Base-by-base conservation (phyloP, 2,113 vertebrate species). In the Castor canadensis region DNA sequence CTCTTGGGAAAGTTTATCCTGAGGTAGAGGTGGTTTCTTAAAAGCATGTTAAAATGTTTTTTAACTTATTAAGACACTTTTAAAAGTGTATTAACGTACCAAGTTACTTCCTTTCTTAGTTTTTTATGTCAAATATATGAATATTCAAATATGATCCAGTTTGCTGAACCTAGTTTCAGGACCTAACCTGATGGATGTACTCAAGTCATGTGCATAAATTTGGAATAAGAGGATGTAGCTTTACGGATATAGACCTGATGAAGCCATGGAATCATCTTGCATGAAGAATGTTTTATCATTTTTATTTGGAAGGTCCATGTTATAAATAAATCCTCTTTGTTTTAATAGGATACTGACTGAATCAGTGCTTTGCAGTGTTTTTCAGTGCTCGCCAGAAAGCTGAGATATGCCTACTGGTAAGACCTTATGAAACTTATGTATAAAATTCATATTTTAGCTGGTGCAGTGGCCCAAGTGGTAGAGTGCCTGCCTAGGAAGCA, bases 401-500 rank as follows among this genome's bases (percentile, higher is more conserved):
- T 77, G 97, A 98, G 99, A 97, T 98, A 99, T 99, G 99, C 98
- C 98, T 96, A 97, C 98, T 98, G 99, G 99, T 99, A 97, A 98
- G 97, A 97, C 91, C 79, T 86, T 77, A 62, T 87, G 19, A 89
- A 79, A 72, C 75, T 82, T 89, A 30, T 95, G 17, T 56, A 45
- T 73, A 22, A 30, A 77, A 56, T 91, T 60, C 2, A 22, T 54
- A 30, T 79, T 97, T 40, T 83, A 43, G n/a, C n/a, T n/a, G n/a
- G n/a, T n/a, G n/a, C n/a, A n/a, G n/a, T n/a, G n/a, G n/a, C n/a
- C n/a, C n/a, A n/a, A n/a, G n/a, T n/a, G n/a, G n/a, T n/a, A n/a
- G n/a, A n/a, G n/a, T n/a, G n/a, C n/a, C n/a, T n/a, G n/a, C n/a
- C n/a, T n/a, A n/a, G n/a, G n/a, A n/a, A n/a, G n/a, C n/a, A n/a